phyloP scores from a whole-genome alignment of 2,888 invertebrate species.

The Boloria euphrosyne region DNA sequence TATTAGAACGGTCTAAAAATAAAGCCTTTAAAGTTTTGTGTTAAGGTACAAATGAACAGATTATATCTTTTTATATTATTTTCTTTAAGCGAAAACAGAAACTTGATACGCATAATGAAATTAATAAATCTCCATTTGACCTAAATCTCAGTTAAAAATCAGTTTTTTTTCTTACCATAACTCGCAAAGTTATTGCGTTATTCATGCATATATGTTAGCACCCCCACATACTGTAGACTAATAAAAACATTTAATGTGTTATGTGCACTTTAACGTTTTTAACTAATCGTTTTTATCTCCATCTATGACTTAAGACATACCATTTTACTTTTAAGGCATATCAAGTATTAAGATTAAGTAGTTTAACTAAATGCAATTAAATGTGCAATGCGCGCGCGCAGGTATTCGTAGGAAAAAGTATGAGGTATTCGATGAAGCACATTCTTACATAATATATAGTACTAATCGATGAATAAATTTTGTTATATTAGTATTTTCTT shows the following conservation, averaged over 20 bases:
- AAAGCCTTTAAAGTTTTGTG: too few relatives aligned
- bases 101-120: neutral
- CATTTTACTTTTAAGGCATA: conserved; percentile 15
- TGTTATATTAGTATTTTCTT: neutral
- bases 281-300: conserved; percentile 11
- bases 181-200: neutral
- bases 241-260: conserved; percentile 18
- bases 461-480: conserved; percentile 4
- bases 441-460: conserved; percentile 20
- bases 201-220: conserved; percentile 6
- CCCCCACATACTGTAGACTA: neutral
- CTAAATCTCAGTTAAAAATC: neutral
- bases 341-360: conserved; percentile 20
- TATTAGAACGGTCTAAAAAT: too few relatives aligned
- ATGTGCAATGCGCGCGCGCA: conserved; percentile 16
- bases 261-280: conserved; percentile 11
- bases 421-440: conserved; percentile 7
- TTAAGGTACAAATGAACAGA: too few relatives aligned
- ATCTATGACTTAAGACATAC: conserved; percentile 20
- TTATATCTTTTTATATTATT: too few relatives aligned
- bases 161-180: neutral
- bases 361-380: conserved; percentile 16
- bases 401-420: conserved; percentile 11
- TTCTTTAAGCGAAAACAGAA: too few relatives aligned
- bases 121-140: neutral